phyloP scores from a whole-genome alignment of 2,797 vertebrate genomes.

The Typhlichthys subterraneus region DNA sequence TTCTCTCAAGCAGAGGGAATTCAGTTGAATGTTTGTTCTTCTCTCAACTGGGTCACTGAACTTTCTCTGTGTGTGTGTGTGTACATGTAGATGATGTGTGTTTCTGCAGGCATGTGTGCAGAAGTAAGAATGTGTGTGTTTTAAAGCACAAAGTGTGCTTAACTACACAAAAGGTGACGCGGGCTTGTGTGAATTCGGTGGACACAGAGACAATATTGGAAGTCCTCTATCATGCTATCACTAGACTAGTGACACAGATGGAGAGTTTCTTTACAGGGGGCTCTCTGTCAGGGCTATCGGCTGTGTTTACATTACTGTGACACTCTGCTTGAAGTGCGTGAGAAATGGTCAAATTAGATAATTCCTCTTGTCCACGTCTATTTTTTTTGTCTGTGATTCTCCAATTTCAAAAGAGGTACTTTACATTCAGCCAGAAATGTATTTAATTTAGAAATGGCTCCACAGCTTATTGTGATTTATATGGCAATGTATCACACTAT shows the following conservation, averaged over 20 bases:
- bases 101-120: constrained; percentile 32
- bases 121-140: constrained; percentile 44
- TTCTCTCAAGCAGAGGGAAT: constrained; percentile 60
- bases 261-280: background rate
- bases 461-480: no score
- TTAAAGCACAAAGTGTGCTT: constrained; percentile 46
- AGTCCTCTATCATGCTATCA: constrained; percentile 31
- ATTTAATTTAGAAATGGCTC: no score
- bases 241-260: constrained; percentile 12
- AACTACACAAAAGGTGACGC: constrained; percentile 60
- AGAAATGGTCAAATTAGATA: constrained; percentile 22
- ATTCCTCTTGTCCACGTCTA: constrained; percentile 1
- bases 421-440: no score
- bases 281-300: constrained; percentile 19
- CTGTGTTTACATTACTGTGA: constrained; percentile 20
- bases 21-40: constrained; percentile 68
- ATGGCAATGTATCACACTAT: no score
- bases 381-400: background rate
- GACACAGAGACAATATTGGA: constrained; percentile 2
- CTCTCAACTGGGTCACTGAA: constrained; percentile 67
- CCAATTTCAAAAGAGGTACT: background rate
- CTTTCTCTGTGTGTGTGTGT: constrained; percentile 30
- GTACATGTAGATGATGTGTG: constrained; percentile 15
- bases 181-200: constrained; percentile 39
- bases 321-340: constrained; percentile 16